These are phyloP conservation scores for Pluvialis apricaria DNA, from an alignment of 2,113 vertebrate species.

Conservation along the genomic window DNA sequence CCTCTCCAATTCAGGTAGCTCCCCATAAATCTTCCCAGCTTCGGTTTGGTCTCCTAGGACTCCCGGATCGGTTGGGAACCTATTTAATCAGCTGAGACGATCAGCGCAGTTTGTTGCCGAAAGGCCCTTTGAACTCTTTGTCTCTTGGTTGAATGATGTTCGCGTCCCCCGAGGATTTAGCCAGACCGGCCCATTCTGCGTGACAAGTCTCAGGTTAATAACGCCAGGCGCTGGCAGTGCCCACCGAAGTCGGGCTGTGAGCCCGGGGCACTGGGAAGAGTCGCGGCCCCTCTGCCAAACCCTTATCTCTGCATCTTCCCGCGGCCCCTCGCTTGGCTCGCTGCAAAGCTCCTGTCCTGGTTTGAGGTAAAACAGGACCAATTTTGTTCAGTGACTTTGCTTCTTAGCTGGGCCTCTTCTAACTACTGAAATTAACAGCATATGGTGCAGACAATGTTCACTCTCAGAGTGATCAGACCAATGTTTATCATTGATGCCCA, in stretches of 20 bases:
- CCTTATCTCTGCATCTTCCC: neutral
- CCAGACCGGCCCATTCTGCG: constrained; percentile 10
- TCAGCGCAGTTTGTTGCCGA: neutral
- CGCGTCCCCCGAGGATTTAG: fast-evolving
- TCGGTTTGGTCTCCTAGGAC: constrained; percentile 53
- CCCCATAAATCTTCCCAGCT: constrained; percentile 50
- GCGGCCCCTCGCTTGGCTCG: fast-evolving
- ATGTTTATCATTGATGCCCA: too few relatives aligned
- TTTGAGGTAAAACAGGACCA: too few relatives aligned
- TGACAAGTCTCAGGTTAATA: constrained; percentile 32
- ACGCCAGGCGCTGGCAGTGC: neutral
- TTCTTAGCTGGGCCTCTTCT: too few relatives aligned
- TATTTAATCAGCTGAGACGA: constrained; percentile 53
- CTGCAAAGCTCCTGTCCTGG: neutral
- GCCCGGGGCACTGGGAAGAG: neutral
- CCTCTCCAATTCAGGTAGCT: constrained; percentile 43
- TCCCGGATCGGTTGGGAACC: neutral
- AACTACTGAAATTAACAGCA: too few relatives aligned
- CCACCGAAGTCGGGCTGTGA: neutral
- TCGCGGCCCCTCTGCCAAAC: neutral
- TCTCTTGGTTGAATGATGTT: neutral
- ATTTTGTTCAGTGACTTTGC: too few relatives aligned
- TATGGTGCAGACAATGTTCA: too few relatives aligned
- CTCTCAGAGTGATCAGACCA: too few relatives aligned
- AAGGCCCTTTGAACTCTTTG: constrained; percentile 51